Base-by-base conservation (phyloP, 1,140 invertebrate species). In the Hylaeus anthracinus region DNA sequence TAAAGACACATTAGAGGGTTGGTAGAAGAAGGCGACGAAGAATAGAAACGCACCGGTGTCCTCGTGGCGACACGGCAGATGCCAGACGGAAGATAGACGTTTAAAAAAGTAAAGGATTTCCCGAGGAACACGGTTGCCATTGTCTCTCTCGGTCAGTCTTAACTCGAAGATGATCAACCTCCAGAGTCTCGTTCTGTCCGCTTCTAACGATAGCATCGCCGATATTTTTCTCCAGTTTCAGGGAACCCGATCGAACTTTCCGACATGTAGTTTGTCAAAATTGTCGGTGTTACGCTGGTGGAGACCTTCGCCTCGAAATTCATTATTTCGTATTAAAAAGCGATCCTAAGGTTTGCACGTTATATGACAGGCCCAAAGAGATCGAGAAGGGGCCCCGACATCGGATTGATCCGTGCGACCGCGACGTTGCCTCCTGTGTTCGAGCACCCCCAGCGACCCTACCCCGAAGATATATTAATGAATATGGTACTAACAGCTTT, bases 371-470 rank as follows among this genome's bases (percentile, higher is more conserved):
- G 26, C 26, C 26, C 26, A 26, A 26, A 26, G 26, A 26, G 26
- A 26, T 10, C 0, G 6, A 41, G n/a, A 56, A 53, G 5, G 8
- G n/a, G 14, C 6, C 5, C 8, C 8, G 43, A 12, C 26, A 3
- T 15, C 45, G 37, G 45, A 14, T 41, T 1, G 45, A 41, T 73
- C 37, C 5, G 26, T n/a, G 58, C 6, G 41, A 41, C 37, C 72
- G 37, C 6, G 53, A 75, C 14, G 4, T 45, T 26, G 43, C 8
- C 55, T 60, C 6, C 53, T 2, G 65, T 41, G 5, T 8, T 70
- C 8, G 85, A 82, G 79, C 87, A 91, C 89, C 89, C 90, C 89
- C 89, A 90, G 88, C 88, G 88, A 86, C 73, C 81, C 64, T 73
- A 56, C 80, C 39, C 74, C 67, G 72, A 73, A 43, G 55, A 76